phyloP scores from a whole-genome alignment of 2,888 invertebrate genomes.

The Tetanocera ferruginea region DNA sequence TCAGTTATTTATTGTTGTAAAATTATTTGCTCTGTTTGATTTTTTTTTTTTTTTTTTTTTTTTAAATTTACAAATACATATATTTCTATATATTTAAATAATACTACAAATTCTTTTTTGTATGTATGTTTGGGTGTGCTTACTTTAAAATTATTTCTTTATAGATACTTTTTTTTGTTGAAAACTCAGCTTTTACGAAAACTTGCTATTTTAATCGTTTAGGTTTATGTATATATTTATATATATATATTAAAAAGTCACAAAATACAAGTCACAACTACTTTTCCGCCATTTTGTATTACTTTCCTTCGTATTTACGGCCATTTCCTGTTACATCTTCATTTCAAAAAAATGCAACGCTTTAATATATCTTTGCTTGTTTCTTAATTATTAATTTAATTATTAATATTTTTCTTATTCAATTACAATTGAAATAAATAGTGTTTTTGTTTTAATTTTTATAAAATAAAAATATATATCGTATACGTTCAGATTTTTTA shows the following conservation, averaged over 20 bases:
- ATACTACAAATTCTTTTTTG: constrained; percentile 15
- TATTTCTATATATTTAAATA: not conserved
- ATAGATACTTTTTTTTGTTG: not conserved
- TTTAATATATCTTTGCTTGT: not conserved
- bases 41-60: constrained; percentile 30
- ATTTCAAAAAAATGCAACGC: not conserved
- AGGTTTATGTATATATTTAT: not conserved
- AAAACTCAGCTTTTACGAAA: constrained; percentile 13
- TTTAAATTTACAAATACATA: not conserved
- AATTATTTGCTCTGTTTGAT: constrained; percentile 22
- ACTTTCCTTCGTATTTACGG: constrained; percentile 26
- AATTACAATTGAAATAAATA: constrained; percentile 4
- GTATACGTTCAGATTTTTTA: constrained; percentile 33
- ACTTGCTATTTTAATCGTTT: constrained; percentile 42
- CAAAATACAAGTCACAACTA: constrained; percentile 69
- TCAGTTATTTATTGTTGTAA: constrained; percentile 23
- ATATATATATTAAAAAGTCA: constrained; percentile 62
- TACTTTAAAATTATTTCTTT: not conserved
- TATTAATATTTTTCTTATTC: constrained; percentile 8
- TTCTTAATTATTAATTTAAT: not conserved
- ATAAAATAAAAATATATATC: constrained; percentile 11
- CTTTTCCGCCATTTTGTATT: constrained; percentile 48
- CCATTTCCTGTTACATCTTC: constrained; percentile 2
- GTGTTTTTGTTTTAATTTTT: not conserved
- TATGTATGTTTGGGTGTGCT: not conserved